Percentiles rank a stretch among this genome's conserved stretches.
Evolutionary conservation across 2,888 invertebrate species (phyloP).

Genomic region (Oxycera nigricornis): DNA sequence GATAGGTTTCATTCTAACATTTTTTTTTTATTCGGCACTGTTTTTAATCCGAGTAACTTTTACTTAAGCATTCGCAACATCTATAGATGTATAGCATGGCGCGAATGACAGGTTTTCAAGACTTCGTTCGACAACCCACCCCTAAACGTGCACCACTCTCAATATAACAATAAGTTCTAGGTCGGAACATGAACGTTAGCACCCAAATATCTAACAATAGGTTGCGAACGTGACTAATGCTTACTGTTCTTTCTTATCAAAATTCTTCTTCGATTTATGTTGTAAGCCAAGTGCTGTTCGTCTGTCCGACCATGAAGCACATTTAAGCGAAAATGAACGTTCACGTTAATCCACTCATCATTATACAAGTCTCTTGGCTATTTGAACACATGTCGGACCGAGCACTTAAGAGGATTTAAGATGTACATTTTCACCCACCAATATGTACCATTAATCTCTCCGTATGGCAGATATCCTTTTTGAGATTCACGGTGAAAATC

Average conservation of each 20-base stretch:
- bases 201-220: no score
- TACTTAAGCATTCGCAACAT: no score
- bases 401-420: constrained; percentile 6
- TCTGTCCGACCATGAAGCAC: background rate
- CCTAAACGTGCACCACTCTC: no score
- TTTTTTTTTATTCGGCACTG: no score
- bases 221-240: constrained; percentile 41
- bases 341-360: background rate
- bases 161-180: no score
- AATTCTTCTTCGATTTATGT: constrained; percentile 31
- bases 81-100: no score
- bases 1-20: no score
- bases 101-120: no score
- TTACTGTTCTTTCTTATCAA: constrained; percentile 36
- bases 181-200: no score
- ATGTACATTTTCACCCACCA: background rate
- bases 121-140: no score
- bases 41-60: no score
- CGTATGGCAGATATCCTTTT: background rate
- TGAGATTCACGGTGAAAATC: constrained; percentile 16
- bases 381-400: constrained; percentile 37
- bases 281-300: background rate
- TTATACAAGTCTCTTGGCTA: background rate
- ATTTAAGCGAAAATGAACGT: background rate
- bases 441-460: background rate